Evolutionary conservation across 2,888 invertebrate species (phyloP), one percentile per base, ranked within the genome.

Genomic region (Cantharis lateralis): DNA sequence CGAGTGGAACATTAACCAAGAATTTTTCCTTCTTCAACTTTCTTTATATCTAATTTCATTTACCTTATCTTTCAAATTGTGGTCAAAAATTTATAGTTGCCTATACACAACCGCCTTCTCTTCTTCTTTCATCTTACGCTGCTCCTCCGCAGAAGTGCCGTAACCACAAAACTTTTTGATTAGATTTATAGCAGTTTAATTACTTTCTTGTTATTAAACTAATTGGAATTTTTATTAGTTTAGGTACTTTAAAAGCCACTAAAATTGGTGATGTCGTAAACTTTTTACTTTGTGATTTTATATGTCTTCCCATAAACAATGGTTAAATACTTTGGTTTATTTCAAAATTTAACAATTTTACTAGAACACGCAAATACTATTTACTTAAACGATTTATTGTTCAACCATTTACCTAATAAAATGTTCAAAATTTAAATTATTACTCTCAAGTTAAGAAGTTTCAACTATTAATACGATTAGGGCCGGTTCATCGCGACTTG

Each of bases 1-100:
- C 76, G 80, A 81, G 80, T 78, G 78, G 77, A 78, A 79, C 79
- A 78, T 78, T 80, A 79, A 79, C 76, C 75, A 78, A 72, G 72
- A 71, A 66, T 66, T 66, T 24, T n/a, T 20, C 16, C 66, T 74
- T 61, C 64, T 74, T 75, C 70, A 28, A 70, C 70, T 78, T 80
- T 73, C 79, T 76, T 77, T 79, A 79, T 78, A 76, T 78, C 78
- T 79, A 78, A 79, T 73, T 72, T 68, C 74, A 77, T 63, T 75
- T 71, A 72, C 74, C 71, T 71, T 77, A 64, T 72, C 70, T 28
- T 72, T 77, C 74, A 68, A 77, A 77, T 77, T 77, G 73, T 73
- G 70, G 70, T 73, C 73, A 15, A 32, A 48, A 77, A 77, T 77
- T 76, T 72, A 76, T 76, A 76, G 76, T 76, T 76, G 62, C 68